phyloP scores from a whole-genome alignment of 2,113 vertebrate species.

The Gyps fulvus region DNA sequence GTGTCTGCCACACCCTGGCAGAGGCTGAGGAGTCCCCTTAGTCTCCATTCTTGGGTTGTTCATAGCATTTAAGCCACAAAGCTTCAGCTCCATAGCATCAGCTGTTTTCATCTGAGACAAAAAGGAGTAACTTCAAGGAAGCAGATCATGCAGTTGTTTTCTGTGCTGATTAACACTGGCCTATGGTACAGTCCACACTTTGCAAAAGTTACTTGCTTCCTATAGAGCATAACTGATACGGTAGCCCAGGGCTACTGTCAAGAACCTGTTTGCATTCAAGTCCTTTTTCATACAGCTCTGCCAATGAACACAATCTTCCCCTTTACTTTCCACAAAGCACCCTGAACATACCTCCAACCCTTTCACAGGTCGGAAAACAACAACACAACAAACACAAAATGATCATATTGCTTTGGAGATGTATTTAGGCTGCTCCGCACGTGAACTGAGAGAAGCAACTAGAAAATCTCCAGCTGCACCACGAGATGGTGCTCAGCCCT shows the following conservation, averaged over 20 bases:
- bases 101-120: background rate
- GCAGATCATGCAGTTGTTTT: fast-evolving
- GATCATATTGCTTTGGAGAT: background rate
- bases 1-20: background rate
- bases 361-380: background rate
- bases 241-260: background rate
- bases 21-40: background rate
- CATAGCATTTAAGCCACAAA: background rate
- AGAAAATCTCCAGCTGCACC: background rate
- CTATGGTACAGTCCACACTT: background rate
- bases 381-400: background rate
- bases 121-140: background rate
- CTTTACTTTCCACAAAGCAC: background rate
- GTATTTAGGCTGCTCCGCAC: background rate
- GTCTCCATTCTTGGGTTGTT: background rate
- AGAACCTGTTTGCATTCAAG: background rate
- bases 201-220: background rate
- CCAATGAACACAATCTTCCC: background rate
- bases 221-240: fast-evolving
- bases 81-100: background rate
- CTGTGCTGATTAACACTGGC: background rate
- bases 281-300: background rate
- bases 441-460: background rate
- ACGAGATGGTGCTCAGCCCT: slow-evolving; percentile 34
- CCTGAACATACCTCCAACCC: background rate